phyloP scores from a whole-genome alignment of 2,888 invertebrate genomes.

The Netelia inedita region DNA sequence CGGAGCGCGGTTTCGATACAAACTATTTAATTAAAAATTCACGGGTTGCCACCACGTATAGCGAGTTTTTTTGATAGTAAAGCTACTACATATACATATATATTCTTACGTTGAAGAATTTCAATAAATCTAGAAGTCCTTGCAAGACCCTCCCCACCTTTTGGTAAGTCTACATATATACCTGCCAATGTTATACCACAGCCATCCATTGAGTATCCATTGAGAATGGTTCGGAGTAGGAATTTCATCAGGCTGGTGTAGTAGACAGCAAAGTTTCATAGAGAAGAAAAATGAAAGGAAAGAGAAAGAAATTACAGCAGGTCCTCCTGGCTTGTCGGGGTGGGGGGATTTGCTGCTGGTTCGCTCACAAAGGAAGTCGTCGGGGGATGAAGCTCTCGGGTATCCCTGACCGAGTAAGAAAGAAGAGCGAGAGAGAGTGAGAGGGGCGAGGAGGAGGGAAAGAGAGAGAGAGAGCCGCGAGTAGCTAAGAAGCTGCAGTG shows the following conservation, averaged over 20 bases:
- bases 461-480: neutral
- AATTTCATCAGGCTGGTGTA: constrained; percentile 63
- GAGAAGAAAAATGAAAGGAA: constrained; percentile 27
- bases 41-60: too few relatives aligned
- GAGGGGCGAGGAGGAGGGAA: neutral
- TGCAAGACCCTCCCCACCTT: neutral
- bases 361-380: constrained; percentile 9
- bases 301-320: constrained; percentile 79
- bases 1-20: too few relatives aligned
- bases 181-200: neutral
- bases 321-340: constrained; percentile 70
- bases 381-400: constrained; percentile 59
- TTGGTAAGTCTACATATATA: neutral
- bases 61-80: too few relatives aligned
- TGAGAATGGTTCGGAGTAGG: constrained; percentile 40
- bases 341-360: constrained; percentile 22
- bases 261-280: constrained; percentile 56
- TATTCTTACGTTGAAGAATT: neutral
- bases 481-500: constrained; percentile 78
- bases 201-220: constrained; percentile 21
- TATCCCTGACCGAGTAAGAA: constrained; percentile 74
- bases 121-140: neutral
- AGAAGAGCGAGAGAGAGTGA: constrained; percentile 19
- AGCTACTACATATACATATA: neutral
- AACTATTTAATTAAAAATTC: too few relatives aligned